Percentiles rank a stretch among this genome's conserved stretches.
phyloP scores from a whole-genome alignment of 2,113 vertebrate genomes.

The Alosa alosa region DNA sequence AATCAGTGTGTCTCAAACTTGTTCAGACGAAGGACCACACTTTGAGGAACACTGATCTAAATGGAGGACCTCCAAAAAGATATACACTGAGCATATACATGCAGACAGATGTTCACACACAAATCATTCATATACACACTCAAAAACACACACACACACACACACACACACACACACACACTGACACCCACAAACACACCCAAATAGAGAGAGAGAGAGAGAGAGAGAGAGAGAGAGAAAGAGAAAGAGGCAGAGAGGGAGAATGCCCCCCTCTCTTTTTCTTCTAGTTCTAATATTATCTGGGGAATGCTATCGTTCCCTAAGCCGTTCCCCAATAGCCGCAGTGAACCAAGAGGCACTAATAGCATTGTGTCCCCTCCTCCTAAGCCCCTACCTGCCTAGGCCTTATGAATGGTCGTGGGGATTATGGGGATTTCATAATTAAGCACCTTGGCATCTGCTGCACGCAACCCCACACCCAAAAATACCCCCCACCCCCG shows the following conservation, averaged over 20 bases:
- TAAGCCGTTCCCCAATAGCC: background rate
- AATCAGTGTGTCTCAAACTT: too few species aligned
- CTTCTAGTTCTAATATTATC: background rate
- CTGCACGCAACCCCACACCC: background rate
- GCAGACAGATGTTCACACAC: background rate
- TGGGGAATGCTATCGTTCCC: background rate
- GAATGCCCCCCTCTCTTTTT: background rate
- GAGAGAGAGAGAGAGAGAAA: too few species aligned
- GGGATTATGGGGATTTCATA: conserved; percentile 50
- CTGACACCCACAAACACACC: background rate
- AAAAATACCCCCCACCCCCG: conserved; percentile 40
- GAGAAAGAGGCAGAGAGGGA: too few species aligned
- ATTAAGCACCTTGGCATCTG: conserved; percentile 50
- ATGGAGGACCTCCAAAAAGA: too few species aligned
- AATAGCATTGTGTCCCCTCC: conserved; percentile 14
- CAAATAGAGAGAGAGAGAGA: background rate
- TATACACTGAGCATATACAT: background rate
- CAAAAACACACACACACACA: background rate
- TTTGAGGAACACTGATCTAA: too few species aligned
- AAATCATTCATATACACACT: background rate
- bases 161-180: background rate
- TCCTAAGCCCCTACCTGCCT: conserved; percentile 48
- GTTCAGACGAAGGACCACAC: too few species aligned
- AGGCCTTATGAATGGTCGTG: conserved; percentile 46
- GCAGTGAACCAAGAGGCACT: conserved; percentile 10